phyloP scores from a whole-genome alignment of 2,113 vertebrate species.

The Pandion haliaetus region DNA sequence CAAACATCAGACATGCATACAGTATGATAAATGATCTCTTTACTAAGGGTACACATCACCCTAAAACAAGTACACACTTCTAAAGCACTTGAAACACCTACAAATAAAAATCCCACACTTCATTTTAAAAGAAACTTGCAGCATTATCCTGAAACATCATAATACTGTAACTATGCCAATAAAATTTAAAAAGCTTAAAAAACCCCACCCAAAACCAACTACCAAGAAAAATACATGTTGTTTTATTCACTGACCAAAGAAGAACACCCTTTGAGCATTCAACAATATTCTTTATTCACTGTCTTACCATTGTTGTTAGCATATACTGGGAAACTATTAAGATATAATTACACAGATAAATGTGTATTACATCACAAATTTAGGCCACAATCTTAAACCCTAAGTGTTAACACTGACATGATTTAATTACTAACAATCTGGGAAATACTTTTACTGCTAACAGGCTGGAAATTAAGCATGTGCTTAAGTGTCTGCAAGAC shows the following conservation, averaged over 20 bases:
- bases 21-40: not conserved
- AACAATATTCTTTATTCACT: not conserved
- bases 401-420: not conserved
- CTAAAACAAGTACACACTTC: not conserved
- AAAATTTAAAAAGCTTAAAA: not conserved
- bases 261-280: not conserved
- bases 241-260: not conserved
- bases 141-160: not conserved
- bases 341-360: fast-evolving
- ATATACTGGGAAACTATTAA: not conserved
- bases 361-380: not conserved
- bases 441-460: not conserved
- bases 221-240: not conserved
- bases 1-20: not conserved
- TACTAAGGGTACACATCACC: not conserved
- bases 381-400: not conserved
- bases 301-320: not conserved
- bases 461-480: not conserved
- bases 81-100: not conserved
- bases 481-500: not conserved
- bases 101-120: not conserved
- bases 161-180: not conserved
- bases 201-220: not conserved
- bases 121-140: not conserved
- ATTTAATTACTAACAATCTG: not conserved